phyloP scores from a whole-genome alignment of 2,113 vertebrate species.

The Phoenicopterus ruber region DNA sequence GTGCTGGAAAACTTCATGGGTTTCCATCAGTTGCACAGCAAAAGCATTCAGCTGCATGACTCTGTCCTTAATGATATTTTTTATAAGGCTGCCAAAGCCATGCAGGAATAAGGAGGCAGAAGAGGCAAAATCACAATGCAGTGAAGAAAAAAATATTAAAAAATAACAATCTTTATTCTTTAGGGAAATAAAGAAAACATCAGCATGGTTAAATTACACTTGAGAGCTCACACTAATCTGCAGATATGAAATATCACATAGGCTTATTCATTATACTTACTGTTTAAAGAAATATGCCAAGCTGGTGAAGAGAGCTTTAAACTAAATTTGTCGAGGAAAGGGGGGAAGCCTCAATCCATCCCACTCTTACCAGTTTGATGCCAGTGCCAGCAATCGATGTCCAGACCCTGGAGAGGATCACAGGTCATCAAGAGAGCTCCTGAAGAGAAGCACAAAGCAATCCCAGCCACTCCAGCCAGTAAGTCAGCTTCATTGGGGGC shows the following conservation, averaged over 20 bases:
- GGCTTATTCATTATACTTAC: neutral
- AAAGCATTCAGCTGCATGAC: neutral
- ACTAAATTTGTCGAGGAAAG: too few species aligned
- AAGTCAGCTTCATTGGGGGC: too few species aligned
- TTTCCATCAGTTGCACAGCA: neutral
- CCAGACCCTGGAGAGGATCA: too few species aligned
- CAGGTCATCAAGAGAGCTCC: too few species aligned
- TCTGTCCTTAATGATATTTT: neutral
- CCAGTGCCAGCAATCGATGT: too few species aligned
- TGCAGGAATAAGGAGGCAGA: neutral
- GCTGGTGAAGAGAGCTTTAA: too few species aligned
- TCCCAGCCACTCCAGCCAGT: too few species aligned
- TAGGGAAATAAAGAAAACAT: neutral
- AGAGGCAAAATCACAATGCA: neutral
- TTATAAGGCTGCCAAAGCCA: neutral
- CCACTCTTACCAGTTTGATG: too few species aligned
- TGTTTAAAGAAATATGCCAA: neutral
- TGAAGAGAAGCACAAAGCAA: too few species aligned
- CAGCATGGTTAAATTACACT: neutral
- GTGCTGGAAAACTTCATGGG: neutral
- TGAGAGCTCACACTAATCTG: neutral
- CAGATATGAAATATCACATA: neutral
- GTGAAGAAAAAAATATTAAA: neutral
- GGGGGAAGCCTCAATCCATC: too few species aligned
- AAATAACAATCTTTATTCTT: neutral